phyloP scores from a whole-genome alignment of 2,888 invertebrate genomes.

The Podabrus alpinus region DNA sequence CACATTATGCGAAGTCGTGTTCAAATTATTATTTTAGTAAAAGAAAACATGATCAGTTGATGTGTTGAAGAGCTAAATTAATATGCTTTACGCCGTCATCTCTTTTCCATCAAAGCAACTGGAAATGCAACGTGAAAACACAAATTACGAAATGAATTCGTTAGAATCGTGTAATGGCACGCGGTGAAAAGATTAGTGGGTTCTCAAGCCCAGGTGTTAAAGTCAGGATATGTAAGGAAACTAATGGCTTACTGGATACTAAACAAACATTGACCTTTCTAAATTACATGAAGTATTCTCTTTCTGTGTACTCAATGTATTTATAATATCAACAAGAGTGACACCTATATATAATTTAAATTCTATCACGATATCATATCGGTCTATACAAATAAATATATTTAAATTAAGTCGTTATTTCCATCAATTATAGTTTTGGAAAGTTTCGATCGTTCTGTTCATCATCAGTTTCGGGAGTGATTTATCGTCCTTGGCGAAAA shows the following conservation, averaged over 20 bases:
- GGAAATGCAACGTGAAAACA: slow-evolving; percentile 9
- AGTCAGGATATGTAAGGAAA: slow-evolving; percentile 38
- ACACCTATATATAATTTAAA: neutral
- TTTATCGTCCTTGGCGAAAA: neutral
- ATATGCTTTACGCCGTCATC: slow-evolving; percentile 1
- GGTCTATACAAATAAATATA: neutral
- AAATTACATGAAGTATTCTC: slow-evolving; percentile 30
- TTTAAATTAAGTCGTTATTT: neutral
- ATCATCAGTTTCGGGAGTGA: too few species aligned
- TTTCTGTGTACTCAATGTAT: slow-evolving; percentile 3
- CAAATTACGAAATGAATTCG: slow-evolving; percentile 21
- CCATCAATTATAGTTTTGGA: too few species aligned
- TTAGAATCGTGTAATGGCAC: slow-evolving; percentile 44
- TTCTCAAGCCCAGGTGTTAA: slow-evolving; percentile 46
- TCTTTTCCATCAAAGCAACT: neutral
- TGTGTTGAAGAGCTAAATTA: slow-evolving; percentile 20
- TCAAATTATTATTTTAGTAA: slow-evolving; percentile 32
- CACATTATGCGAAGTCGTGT: slow-evolving; percentile 40
- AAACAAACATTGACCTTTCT: slow-evolving; percentile 41
- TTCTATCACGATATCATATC: neutral
- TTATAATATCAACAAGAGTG: neutral
- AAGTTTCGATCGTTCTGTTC: too few species aligned
- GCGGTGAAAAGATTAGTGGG: slow-evolving; percentile 43
- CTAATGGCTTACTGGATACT: slow-evolving; percentile 38
- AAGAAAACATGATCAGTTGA: slow-evolving; percentile 37